These are phyloP conservation scores for Fregetta grallaria DNA, from an alignment of 2,113 vertebrate species.

Conservation along the genomic window DNA sequence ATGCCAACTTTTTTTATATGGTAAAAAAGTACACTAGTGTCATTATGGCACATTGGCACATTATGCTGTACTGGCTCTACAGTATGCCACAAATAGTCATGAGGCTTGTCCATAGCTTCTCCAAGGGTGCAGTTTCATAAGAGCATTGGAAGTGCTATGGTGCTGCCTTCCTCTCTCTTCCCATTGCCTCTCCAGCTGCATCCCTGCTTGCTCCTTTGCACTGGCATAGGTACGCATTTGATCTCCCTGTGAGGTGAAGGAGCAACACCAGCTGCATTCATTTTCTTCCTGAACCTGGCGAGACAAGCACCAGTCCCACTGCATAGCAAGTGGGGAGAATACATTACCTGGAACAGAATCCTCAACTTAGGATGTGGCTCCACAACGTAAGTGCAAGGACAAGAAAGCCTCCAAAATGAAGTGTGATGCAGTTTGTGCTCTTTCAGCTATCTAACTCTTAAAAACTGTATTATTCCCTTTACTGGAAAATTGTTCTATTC, in stretches of 20 bases:
- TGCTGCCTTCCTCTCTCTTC: background rate
- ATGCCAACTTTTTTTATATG: background rate
- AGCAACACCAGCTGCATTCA: accelerated
- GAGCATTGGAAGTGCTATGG: background rate
- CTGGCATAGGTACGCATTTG: background rate
- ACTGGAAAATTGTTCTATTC: background rate
- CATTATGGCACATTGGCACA: too few relatives aligned
- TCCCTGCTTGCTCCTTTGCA: background rate
- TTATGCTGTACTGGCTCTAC: background rate
- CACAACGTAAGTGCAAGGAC: background rate
- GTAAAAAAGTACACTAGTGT: background rate
- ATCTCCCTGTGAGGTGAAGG: background rate
- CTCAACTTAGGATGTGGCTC: background rate
- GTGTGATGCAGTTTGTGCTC: background rate
- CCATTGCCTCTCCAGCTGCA: background rate
- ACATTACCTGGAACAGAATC: background rate
- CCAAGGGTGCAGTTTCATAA: background rate
- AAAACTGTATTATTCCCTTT: background rate
- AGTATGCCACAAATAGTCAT: background rate
- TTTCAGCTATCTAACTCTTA: background rate
- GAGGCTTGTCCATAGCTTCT: background rate
- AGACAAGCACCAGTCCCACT: background rate
- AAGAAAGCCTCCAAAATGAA: background rate
- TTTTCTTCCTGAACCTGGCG: background rate
- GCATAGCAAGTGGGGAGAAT: background rate